Evolutionary conservation across 1,140 invertebrate genomes (phyloP), one percentile per base, ranked within the genome.

Genomic region (Tenebrio molitor): DNA sequence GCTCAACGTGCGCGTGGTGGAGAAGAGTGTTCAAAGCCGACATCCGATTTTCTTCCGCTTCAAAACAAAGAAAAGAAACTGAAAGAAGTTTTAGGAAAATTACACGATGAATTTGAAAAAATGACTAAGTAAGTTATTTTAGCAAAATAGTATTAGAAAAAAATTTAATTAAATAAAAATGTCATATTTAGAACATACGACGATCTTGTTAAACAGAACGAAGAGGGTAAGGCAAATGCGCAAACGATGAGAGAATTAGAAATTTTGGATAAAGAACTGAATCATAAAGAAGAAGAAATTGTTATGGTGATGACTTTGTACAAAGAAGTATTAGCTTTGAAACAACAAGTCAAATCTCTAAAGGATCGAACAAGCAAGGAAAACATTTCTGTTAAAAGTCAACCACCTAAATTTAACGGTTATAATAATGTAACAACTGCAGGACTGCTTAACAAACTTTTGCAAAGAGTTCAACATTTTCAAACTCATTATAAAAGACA

Each of bases 281-380:
- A 72, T 15, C 78, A 73, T 0, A 87, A 87, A 77, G 85, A 87
- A 75, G 82, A 86, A 71, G 86, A 87, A 77, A 86, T 87, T 23
- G 84, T 78, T 12, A 84, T 85, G 44, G 81, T 87, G 8, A 79
- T 86, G 72, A 75, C 79, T 44, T 77, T 88, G n/a, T 87, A 85
- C 67, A 84, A 85, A 70, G 85, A 88, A 77, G 85, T 87, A 6
- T 71, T 83, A 68, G 67, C 76, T 6, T 71, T 87, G 44, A 87
- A 86, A 65, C 80, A 84, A 17, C 84, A 87, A 76, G 82, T 87
- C 64, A 84, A 81, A 74, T 42, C 77, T 16, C 36, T 85, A 1
- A 80, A 83, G 65, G 78, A 86, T 19, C 82, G 77, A 63, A 69
- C 71, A 1, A 80, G 77, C 50, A 73, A 77, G 19, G 67, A 74